Evolutionary conservation across 2,113 vertebrate genomes (phyloP), one percentile per base, ranked within the genome.

Genomic region (Myotis lucifugus): DNA sequence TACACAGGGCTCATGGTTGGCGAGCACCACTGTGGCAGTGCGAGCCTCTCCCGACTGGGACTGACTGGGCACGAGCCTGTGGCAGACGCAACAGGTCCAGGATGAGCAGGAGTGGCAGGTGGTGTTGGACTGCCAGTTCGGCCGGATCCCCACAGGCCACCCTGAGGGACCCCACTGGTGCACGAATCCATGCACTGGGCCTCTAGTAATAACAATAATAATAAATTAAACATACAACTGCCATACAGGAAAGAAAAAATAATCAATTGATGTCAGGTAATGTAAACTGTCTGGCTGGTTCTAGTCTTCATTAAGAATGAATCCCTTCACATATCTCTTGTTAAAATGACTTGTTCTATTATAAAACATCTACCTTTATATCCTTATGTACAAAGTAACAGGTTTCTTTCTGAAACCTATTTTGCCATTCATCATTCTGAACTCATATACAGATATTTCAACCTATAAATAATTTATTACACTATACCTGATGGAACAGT

Each of bases 381-480:
- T 48, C 4, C 10, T 88, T 72, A 70, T 2, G 2, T 59, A 17
- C 1, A 91, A 46, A 42, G 29, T 46, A 76, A 34, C 13, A 64
- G 8, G 40, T 40, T 34, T 85, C 29, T 82, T 12, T 85, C 8
- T 85, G 46, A 74, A 74, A 23, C 2, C 7, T 48, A 23, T 61
- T 66, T 92, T 64, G 8, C 18, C 32, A 42, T 74, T 87, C 37
- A n/a, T 84, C 14, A 34, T 81, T 92, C 25, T 76, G 25, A 88
- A 74, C 15, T 66, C 77, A 85, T 54, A 70, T 29, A 34, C 4
- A 54, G 5, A 64, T 56, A 67, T 56, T 40, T 67, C 8, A 42
- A 64, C 15, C 40, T 46, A 34, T 34, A 46, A 81, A 21, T 74
- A 27, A 85, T 52, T 13, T 72, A 54, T 46, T 85, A 59, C 4